Conservation (phyloP, 2,888 invertebrate genomes). For the Cephalotes varians region DNA sequence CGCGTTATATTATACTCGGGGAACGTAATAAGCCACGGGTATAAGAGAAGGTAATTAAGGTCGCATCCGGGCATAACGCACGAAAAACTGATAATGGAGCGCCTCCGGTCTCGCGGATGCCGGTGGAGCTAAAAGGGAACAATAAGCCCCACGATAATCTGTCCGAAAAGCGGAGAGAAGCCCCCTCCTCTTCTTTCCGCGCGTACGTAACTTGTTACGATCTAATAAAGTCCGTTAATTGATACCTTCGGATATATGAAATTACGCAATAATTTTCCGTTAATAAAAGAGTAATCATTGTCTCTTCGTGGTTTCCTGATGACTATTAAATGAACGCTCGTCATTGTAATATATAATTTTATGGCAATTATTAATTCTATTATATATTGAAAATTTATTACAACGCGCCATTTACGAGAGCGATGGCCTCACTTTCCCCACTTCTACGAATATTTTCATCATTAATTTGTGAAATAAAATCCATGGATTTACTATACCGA, state of each 20-base stretch:
- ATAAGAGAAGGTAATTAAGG: conserved; percentile 42
- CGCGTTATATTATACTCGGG: conserved; percentile 21
- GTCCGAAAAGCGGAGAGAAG: conserved; percentile 21
- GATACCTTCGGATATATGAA: not conserved
- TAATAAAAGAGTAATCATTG: conserved; percentile 30
- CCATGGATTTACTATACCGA: not conserved
- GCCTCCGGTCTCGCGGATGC: conserved; percentile 28
- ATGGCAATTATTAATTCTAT: conserved; percentile 40
- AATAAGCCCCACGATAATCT: conserved; percentile 34
- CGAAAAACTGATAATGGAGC: conserved; percentile 47
- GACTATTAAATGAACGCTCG: conserved; percentile 20
- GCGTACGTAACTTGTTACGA: not conserved
- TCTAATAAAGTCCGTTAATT: conserved; percentile 18
- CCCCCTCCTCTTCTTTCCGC: not conserved
- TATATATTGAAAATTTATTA: conserved; percentile 39
- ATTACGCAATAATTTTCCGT: conserved; percentile 9
- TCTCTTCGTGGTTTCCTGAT: conserved; percentile 17
- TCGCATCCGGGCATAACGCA: conserved; percentile 28
- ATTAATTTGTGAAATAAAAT: conserved; percentile 26
- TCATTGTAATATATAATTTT: conserved; percentile 21
- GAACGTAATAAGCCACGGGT: conserved; percentile 37
- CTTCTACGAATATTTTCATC: not conserved
- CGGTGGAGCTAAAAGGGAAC: conserved; percentile 3
- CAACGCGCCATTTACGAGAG: conserved; percentile 28
- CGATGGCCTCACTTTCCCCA: not conserved